Percentiles rank a stretch among this genome's conserved stretches.
These are phyloP conservation scores for Anthoscopus minutus DNA, from an alignment of 2,113 vertebrate genomes.

Conservation along the genomic window DNA sequence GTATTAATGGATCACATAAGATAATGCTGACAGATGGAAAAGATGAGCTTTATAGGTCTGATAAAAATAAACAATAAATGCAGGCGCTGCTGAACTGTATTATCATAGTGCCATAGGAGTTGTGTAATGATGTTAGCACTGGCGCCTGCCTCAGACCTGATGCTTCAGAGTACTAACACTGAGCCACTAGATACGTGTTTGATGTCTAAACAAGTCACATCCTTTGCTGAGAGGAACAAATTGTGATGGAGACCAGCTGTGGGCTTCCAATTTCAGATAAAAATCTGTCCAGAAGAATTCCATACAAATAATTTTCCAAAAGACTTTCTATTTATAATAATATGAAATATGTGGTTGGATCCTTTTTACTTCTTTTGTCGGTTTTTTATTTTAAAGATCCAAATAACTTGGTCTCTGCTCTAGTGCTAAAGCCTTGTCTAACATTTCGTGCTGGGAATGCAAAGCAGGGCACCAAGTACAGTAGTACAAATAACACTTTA, in stretches of 20 bases:
- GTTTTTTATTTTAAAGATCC: background rate
- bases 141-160: background rate
- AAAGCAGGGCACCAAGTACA: constrained; percentile 55
- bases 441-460: constrained; percentile 62
- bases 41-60: constrained; percentile 52
- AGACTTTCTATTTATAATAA: background rate
- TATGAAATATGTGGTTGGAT: background rate
- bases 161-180: constrained; percentile 36
- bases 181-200: constrained; percentile 29
- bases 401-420: constrained; percentile 15
- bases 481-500: constrained; percentile 62
- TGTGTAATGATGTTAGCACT: background rate
- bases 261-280: background rate
- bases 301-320: background rate
- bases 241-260: background rate
- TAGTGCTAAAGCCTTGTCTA: constrained; percentile 52
- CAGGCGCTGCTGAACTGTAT: background rate
- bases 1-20: constrained; percentile 14
- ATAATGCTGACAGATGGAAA: constrained; percentile 45
- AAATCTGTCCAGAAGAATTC: background rate
- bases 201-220: constrained; percentile 40
- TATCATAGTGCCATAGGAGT: background rate
- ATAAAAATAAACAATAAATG: constrained; percentile 49
- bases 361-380: background rate
- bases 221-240: constrained; percentile 13